phyloP scores from a whole-genome alignment of 23 tunicate genomes.

The Trididemnum miniatum region DNA sequence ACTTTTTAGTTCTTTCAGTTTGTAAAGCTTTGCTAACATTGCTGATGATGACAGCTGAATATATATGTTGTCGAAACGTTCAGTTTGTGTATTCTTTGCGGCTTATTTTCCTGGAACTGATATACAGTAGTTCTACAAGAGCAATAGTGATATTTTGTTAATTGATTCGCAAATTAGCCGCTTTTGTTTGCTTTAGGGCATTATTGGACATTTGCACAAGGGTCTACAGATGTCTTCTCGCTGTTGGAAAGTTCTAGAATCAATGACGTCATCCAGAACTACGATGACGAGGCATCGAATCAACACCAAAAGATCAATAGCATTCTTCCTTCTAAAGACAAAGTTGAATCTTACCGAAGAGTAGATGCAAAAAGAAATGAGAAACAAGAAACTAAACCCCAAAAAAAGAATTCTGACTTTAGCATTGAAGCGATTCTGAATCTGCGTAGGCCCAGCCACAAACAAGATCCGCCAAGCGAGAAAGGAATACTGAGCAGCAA shows the following conservation, averaged over 20 bases:
- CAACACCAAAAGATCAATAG: not conserved
- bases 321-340: not conserved
- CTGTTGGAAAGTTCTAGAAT: slow-evolving; percentile 30
- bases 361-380: not conserved
- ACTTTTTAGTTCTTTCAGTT: not conserved
- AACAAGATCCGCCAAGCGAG: too few relatives aligned
- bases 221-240: slow-evolving; percentile 48
- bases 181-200: slow-evolving; percentile 33
- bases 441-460: too few relatives aligned
- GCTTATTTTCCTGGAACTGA: too few relatives aligned
- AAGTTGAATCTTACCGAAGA: not conserved
- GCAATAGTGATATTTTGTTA: too few relatives aligned
- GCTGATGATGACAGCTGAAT: too few relatives aligned
- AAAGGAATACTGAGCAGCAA: too few relatives aligned
- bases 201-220: slow-evolving; percentile 77
- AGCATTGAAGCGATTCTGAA: not conserved
- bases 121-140: too few relatives aligned
- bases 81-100: too few relatives aligned
- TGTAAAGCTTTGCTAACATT: not conserved
- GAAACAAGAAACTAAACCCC: not conserved
- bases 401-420: not conserved
- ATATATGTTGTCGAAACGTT: too few relatives aligned
- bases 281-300: not conserved
- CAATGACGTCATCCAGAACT: not conserved
- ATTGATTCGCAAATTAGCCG: not conserved